Base-by-base conservation (phyloP, 2,888 invertebrate species). In the Leucophenga montana region DNA sequence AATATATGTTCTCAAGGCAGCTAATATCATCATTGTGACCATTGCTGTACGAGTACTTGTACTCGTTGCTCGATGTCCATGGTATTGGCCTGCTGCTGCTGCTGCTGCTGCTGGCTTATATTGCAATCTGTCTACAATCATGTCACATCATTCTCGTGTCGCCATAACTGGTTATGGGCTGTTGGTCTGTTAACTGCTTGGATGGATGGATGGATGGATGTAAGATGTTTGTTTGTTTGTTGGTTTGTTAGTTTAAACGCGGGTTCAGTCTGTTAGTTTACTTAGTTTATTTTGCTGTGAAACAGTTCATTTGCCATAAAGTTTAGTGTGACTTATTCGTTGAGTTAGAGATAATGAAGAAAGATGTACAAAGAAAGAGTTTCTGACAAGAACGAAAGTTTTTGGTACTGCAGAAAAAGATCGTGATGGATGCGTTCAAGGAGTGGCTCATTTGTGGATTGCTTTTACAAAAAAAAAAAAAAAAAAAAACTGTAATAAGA, bases 81-180 rank as follows among this genome's bases (percentile, higher is more conserved):
- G 48, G 14, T 64, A 16, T 33, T 66, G 50, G 13, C n/a, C 14
- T 59, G 5, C 31, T 13, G 11, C 48, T 11, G 11, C 59, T 46
- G 69, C 66, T 31, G 33, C 13, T 44, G 44, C 27, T 54, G 65
- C 20, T 65, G 71, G 59, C 69, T 73, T 75, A 79, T 82, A 80
- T 82, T 78, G 82, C 82, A 82, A 82, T 82, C 82, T 82, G 82
- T 82, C 82, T 77, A 78, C 82, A 82, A 82, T 82, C 82, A 82
- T 82, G 82, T 82, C 82, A 82, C 82, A 80, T 82, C 82, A 79
- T 81, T 80, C 69, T 69, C 64, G 57, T 72, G 70, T 50, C 57
- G 61, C 66, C 62, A 66, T 46, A 68, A 16, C 62, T 71, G 70
- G 69, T 46, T 57, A 79, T 66, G 81, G 80, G 79, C 81, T 56